Evolutionary conservation across 2,797 vertebrate genomes (phyloP).

Genomic region (Pempheris klunzingeri): DNA sequence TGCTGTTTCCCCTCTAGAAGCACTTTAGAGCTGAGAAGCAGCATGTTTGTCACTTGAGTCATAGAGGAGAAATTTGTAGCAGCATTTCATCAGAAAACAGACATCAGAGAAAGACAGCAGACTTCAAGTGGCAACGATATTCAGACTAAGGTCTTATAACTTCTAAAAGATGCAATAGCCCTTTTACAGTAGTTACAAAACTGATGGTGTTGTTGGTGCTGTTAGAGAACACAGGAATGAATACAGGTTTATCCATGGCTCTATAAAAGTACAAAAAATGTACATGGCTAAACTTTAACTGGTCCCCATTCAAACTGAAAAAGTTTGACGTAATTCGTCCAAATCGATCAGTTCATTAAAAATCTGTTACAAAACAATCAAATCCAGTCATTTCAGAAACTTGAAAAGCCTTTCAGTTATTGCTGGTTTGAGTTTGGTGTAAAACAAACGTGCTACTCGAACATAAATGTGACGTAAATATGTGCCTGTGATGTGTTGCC

Average conservation of each 20-base stretch:
- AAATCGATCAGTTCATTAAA: background rate
- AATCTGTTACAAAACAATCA: slow-evolving; percentile 1
- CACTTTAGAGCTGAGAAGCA: slow-evolving; percentile 9
- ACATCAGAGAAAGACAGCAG: background rate
- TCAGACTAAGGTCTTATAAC: background rate
- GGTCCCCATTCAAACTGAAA: background rate
- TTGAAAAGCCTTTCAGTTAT: background rate
- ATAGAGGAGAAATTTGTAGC: slow-evolving; percentile 9
- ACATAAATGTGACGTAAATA: background rate
- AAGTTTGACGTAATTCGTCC: background rate
- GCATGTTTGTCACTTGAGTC: slow-evolving; percentile 4
- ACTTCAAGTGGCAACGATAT: background rate
- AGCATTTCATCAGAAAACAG: slow-evolving; percentile 22
- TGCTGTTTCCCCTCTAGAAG: background rate
- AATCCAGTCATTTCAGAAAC: background rate
- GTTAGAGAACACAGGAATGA: slow-evolving; percentile 20
- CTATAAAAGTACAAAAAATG: background rate
- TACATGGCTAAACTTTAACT: background rate
- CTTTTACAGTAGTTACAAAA: slow-evolving; percentile 20
- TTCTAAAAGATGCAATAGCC: slow-evolving; percentile 6
- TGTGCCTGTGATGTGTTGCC: background rate
- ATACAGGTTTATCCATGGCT: background rate
- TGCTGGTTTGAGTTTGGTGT: slow-evolving; percentile 1
- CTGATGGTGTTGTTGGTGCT: slow-evolving; percentile 5
- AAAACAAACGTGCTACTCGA: slow-evolving; percentile 1